A percentile compares a stretch with the other conserved stretches of the same genome.
Evolutionary conservation across 2,888 invertebrate genomes (phyloP).

Genomic region (Fragum fragum): DNA sequence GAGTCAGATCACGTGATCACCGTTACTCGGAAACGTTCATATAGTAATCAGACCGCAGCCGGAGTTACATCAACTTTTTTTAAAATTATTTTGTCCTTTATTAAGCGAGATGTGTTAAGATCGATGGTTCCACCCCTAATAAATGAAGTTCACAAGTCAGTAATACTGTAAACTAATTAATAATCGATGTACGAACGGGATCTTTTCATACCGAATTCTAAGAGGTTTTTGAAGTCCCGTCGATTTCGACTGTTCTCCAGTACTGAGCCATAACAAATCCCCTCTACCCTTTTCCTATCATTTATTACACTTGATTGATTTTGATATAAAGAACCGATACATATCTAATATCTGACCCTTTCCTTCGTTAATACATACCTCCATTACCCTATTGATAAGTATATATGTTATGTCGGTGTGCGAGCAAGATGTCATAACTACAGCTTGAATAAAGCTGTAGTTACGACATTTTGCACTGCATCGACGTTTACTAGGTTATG

Average conservation of each 20-base stretch:
- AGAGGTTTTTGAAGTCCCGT: neutral
- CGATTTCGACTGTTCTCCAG: constrained; percentile 6
- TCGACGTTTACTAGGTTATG: too few relatives aligned
- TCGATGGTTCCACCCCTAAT: neutral
- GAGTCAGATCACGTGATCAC: constrained; percentile 7
- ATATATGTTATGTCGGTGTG: too few relatives aligned
- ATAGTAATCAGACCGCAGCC: neutral
- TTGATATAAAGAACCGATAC: neutral
- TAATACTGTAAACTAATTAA: constrained; percentile 16
- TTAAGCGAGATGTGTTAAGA: neutral
- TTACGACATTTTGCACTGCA: too few relatives aligned
- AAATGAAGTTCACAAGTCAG: neutral
- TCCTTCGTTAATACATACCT: neutral
- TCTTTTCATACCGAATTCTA: constrained; percentile 16
- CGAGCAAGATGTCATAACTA: too few relatives aligned
- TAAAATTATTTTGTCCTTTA: neutral
- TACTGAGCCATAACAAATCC: constrained; percentile 23
- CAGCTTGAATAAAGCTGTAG: too few relatives aligned
- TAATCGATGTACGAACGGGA: constrained; percentile 1
- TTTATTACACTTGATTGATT: constrained; percentile 4
- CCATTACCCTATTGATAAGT: too few relatives aligned
- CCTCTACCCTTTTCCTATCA: constrained; percentile 1
- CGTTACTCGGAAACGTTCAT: constrained; percentile 12
- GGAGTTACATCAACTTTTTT: neutral
- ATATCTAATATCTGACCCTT: too few relatives aligned